Base-by-base conservation (phyloP, 2,888 invertebrate genomes). In the Acronicta alni region DNA sequence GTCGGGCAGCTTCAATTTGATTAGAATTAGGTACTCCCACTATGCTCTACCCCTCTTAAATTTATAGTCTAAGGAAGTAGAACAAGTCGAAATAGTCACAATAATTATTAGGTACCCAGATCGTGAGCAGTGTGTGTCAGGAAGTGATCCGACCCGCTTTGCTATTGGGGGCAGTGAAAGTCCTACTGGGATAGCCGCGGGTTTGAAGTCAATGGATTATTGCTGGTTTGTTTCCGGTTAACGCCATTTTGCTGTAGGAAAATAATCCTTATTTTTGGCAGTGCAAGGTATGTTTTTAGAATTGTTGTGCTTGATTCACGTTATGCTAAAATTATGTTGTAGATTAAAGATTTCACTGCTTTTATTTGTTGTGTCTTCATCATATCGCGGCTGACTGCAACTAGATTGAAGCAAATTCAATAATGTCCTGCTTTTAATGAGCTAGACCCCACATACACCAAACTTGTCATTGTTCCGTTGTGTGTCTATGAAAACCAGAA, bases 151-250 rank as follows among this genome's bases (percentile, higher is more conserved):
- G 69, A 76, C 69, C 74, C 32, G 67, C 68, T 70, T 62, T 44
- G 69, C 48, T 39, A 74, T 65, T 70, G 61, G 65, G 72, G 63
- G 14, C 67, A 72, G 82, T 80, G 82, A 82, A 83, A 83, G 82
- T 82, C n/a, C n/a, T n/a, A 23, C 32, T 67, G 47, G 76, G 75
- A 75, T 75, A 67, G 56, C 58, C 57, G 52, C 44, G 45, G 47
- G 47, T 68, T 71, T 55, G 54, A 59, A 15, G 38, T 48, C 54
- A 57, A 55, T 59, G 55, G 60, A 54, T 72, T 71, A 66, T 57
- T 59, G 39, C 52, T 26, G 41, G 35, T 52, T 56, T 51, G 65
- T 70, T 72, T 73, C 59, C 71, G 70, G 57, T 37, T 10, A 49
- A 37, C 16, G 15, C 0, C 2, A 10, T 3, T 9, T 1, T 37